Conservation (phyloP, 1,140 invertebrate genomes). For the Habropoda laboriosa region DNA sequence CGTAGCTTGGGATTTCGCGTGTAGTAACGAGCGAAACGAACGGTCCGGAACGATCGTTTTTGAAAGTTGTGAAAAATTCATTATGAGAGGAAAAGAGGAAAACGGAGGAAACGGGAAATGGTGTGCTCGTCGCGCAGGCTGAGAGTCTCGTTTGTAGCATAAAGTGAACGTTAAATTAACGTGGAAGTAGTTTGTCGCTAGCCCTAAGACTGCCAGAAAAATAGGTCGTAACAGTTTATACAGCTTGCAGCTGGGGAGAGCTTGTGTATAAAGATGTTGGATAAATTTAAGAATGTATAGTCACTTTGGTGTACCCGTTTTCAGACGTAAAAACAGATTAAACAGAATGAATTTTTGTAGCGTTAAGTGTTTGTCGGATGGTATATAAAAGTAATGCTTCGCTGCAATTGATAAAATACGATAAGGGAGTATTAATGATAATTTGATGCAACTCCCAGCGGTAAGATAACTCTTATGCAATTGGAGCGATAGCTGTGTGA, state of each 20-base stretch:
- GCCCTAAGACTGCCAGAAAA: neutral
- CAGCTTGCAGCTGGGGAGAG: neutral
- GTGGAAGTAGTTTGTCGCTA: neutral
- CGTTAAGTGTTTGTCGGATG: too few species aligned
- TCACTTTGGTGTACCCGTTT: neutral
- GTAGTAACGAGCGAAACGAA: neutral
- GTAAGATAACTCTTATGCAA: too few species aligned
- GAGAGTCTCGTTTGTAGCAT: neutral
- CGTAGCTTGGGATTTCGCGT: neutral
- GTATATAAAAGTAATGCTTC: too few species aligned
- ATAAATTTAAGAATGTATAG: neutral
- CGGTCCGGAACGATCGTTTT: neutral
- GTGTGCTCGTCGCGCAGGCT: neutral
- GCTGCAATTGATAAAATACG: too few species aligned
- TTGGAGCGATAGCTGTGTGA: too few species aligned
- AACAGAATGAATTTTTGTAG: too few species aligned
- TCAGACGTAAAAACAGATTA: too few species aligned
- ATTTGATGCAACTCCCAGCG: too few species aligned
- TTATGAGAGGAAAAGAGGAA: neutral
- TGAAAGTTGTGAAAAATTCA: neutral
- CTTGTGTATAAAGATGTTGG: neutral
- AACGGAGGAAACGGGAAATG: neutral
- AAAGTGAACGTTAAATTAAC: neutral
- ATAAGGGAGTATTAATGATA: too few species aligned
- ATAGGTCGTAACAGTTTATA: neutral